phyloP scores from a whole-genome alignment of 2,888 invertebrate species.

The Drosophila yooni region DNA sequence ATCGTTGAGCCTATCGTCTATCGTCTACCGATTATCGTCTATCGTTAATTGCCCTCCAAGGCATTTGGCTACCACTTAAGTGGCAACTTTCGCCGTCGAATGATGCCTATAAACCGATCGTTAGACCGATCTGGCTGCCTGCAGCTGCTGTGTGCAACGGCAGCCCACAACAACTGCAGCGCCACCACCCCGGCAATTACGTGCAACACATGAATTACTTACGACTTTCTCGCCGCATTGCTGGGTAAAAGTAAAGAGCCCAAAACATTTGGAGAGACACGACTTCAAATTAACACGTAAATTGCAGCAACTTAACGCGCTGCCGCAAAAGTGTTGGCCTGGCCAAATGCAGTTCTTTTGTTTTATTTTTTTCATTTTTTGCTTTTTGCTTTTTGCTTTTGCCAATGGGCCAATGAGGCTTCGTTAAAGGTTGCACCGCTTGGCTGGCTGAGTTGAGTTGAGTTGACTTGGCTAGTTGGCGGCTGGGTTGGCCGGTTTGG shows the following conservation, averaged over 20 bases:
- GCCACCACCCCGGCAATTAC: slow-evolving; percentile 57
- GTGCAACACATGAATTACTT: slow-evolving; percentile 61
- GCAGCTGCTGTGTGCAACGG: slow-evolving; percentile 37
- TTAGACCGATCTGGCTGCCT: slow-evolving; percentile 35
- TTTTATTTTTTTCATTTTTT: not conserved
- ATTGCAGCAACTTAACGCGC: slow-evolving; percentile 74
- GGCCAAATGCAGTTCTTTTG: slow-evolving; percentile 41
- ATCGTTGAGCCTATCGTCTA: slow-evolving; percentile 16
- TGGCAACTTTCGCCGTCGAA: slow-evolving; percentile 50
- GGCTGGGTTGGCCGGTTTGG: slow-evolving; percentile 15
- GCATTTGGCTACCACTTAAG: slow-evolving; percentile 30
- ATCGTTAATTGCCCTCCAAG: not conserved
- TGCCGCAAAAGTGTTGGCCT: slow-evolving; percentile 49
- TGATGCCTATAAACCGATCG: slow-evolving; percentile 32
- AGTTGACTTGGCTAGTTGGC: slow-evolving; percentile 2
- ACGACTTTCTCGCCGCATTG: slow-evolving; percentile 69
- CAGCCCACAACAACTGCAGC: slow-evolving; percentile 18
- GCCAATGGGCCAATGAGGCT: slow-evolving; percentile 31
- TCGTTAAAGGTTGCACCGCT: slow-evolving; percentile 65
- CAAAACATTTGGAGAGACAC: slow-evolving; percentile 68
- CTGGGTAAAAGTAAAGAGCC: slow-evolving; percentile 11
- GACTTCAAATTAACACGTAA: slow-evolving; percentile 77
- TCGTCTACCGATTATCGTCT: not conserved
- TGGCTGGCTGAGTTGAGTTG: slow-evolving; percentile 23
- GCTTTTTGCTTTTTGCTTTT: not conserved